These are phyloP conservation scores for Bicyclus anynana DNA, from an alignment of 1,140 invertebrate species.

Conservation along the genomic window DNA sequence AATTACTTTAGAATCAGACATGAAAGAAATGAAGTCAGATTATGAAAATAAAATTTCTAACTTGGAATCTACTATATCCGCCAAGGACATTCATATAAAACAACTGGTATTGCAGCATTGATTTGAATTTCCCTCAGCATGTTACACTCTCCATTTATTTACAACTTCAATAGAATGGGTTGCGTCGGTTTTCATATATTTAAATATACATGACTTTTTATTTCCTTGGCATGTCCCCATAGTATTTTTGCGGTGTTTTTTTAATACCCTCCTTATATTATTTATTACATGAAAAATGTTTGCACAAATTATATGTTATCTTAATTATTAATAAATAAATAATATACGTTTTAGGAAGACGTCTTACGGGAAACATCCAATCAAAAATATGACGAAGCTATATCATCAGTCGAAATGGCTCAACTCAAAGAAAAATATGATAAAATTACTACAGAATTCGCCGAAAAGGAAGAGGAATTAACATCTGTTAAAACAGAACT, in stretches of 20 bases:
- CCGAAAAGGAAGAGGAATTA: conserved; percentile 65
- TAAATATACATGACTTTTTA: not conserved
- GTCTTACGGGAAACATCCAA: conserved; percentile 74
- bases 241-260: too few species aligned
- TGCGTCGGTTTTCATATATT: not conserved
- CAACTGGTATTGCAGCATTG: conserved; percentile 74
- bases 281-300: too few species aligned
- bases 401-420: conserved; percentile 75
- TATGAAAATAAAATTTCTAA: conserved; percentile 77
- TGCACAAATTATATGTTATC: not conserved
- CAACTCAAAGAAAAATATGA: conserved; percentile 75
- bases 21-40: conserved; percentile 76
- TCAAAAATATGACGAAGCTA: conserved; percentile 73
- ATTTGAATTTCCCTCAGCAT: conserved; percentile 15
- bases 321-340: not conserved
- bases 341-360: conserved; percentile 59
- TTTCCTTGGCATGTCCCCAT: not conserved
- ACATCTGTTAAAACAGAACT: conserved; percentile 49
- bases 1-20: conserved; percentile 78
- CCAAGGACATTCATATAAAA: conserved; percentile 79
- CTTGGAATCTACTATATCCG: conserved; percentile 77
- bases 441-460: conserved; percentile 58
- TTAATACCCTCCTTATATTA: too few species aligned
- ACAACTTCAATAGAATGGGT: not conserved
- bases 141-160: conserved; percentile 6